These are phyloP conservation scores for Hemithea aestivaria DNA, from an alignment of 2,888 invertebrate species.

Conservation along the genomic window DNA sequence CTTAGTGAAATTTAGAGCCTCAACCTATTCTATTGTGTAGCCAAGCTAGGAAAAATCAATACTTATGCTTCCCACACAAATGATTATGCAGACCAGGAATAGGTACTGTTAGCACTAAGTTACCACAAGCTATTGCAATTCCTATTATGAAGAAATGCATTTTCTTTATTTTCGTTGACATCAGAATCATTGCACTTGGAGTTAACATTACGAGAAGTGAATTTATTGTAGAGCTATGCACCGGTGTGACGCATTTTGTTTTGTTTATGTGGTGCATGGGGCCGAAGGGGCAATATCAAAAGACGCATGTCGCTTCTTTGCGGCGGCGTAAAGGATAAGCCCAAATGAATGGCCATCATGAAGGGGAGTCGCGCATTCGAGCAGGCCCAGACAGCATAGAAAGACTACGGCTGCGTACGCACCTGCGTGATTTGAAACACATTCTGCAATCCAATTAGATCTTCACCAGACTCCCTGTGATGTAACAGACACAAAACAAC, in stretches of 20 bases:
- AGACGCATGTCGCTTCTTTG: constrained; percentile 76
- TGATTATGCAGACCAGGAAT: constrained; percentile 21
- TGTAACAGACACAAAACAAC: constrained; percentile 72
- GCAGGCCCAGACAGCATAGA: constrained; percentile 93
- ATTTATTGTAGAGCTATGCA: constrained; percentile 24
- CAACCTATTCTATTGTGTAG: constrained; percentile 49
- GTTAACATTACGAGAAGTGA: neutral
- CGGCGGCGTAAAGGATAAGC: constrained; percentile 78
- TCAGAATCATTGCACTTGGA: neutral
- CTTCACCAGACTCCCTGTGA: constrained; percentile 66
- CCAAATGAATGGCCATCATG: constrained; percentile 79
- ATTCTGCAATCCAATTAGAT: constrained; percentile 71
- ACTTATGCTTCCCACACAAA: constrained; percentile 45
- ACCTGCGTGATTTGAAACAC: constrained; percentile 89
- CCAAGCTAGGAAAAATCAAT: constrained; percentile 67
- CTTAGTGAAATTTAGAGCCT: neutral
- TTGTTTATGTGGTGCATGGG: constrained; percentile 66
- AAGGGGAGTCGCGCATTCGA: constrained; percentile 82
- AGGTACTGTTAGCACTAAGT: constrained; percentile 1
- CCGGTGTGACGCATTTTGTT: constrained; percentile 53
- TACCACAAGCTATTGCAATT: constrained; percentile 3
- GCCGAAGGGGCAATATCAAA: constrained; percentile 60
- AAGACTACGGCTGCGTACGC: constrained; percentile 97
- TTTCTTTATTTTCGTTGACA: constrained; percentile 1
- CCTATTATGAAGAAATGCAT: constrained; percentile 3